Percentiles rank a stretch among this genome's conserved stretches.
Conservation (phyloP, 53 echinoderm and acorn worm species). For the Arbacia lixula region DNA sequence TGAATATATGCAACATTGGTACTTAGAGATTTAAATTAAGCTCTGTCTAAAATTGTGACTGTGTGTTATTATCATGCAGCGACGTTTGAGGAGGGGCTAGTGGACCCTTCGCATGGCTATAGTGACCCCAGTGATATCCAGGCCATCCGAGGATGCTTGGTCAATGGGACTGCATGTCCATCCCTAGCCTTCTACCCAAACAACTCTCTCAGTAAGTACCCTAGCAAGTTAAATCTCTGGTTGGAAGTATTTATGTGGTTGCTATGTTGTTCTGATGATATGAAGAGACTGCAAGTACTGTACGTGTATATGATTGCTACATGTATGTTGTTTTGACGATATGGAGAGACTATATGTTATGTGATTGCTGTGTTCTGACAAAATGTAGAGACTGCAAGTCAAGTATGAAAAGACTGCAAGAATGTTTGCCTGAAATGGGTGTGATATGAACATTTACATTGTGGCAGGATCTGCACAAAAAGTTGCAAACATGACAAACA, state of each 20-base stretch:
- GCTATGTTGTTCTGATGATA: neutral
- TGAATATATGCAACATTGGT: too few species aligned
- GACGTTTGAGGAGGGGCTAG: constrained; percentile 59
- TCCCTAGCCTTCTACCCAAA: constrained; percentile 68
- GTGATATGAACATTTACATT: too few species aligned
- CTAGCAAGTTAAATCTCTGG: neutral
- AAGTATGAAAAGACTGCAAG: too few species aligned
- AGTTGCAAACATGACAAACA: too few species aligned
- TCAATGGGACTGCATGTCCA: constrained; percentile 64
- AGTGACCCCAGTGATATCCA: neutral
- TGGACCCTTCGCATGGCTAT: constrained; percentile 28
- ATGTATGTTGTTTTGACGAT: too few species aligned
- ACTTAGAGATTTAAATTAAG: too few species aligned
- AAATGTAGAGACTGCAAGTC: too few species aligned
- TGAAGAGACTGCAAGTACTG: neutral
- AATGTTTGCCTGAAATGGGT: too few species aligned
- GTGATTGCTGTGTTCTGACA: too few species aligned
- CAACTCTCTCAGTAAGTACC: constrained; percentile 71
- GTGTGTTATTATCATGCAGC: constrained; percentile 37
- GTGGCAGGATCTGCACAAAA: too few species aligned
- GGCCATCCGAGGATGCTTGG: constrained; percentile 32
- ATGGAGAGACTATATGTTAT: too few species aligned
- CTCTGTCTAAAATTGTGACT: neutral
- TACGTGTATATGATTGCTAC: neutral
- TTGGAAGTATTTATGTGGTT: neutral